Percentiles rank a stretch among this genome's conserved stretches.
These are phyloP conservation scores for Pristionchus entomophagus DNA, from an alignment of 2,888 invertebrate species.

Conservation along the genomic window DNA sequence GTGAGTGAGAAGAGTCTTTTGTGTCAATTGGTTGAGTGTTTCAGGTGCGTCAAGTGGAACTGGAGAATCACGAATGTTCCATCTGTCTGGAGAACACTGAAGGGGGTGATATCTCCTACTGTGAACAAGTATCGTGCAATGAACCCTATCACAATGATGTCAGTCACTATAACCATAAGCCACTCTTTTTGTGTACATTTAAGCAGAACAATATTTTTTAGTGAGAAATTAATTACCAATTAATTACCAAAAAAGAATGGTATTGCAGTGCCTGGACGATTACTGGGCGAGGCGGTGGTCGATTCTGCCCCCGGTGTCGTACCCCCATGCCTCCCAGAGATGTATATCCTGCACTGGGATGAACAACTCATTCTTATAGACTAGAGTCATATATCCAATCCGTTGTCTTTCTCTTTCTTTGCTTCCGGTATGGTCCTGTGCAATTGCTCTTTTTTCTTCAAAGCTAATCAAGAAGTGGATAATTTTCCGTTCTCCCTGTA, in stretches of 20 bases:
- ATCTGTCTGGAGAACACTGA: constrained; percentile 11
- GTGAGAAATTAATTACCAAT: background rate
- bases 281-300: background rate
- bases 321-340: constrained; percentile 13
- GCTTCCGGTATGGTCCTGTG: background rate
- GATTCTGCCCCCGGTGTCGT: background rate
- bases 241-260: background rate
- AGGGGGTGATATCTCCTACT: constrained; percentile 4
- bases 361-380: background rate
- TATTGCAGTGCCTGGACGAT: background rate
- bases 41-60: background rate
- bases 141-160: constrained; percentile 29
- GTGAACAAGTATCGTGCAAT: constrained; percentile 19
- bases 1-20: background rate
- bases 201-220: background rate
- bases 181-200: no score
- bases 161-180: background rate
- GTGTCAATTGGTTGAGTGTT: background rate
- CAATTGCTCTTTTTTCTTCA: background rate
- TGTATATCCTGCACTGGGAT: background rate
- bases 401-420: no score
- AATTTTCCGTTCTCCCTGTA: no score
- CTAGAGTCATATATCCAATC: background rate
- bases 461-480: no score
- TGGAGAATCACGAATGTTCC: constrained; percentile 3